Conservation (phyloP, 2,888 invertebrate genomes). For the Caenorhabditis sp. region DNA sequence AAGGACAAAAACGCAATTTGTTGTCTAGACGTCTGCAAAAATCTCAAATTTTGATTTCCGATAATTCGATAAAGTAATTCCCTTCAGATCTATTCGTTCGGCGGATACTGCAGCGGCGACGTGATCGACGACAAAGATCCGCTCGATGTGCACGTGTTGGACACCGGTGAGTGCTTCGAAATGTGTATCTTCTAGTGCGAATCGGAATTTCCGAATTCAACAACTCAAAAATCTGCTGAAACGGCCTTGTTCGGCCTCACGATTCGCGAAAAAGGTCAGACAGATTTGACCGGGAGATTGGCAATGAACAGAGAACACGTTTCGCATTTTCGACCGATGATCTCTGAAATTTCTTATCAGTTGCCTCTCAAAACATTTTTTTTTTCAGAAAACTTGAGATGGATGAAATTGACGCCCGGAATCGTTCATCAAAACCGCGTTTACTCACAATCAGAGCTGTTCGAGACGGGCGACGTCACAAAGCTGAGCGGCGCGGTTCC, state of each 20-base stretch:
- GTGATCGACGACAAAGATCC: conserved; percentile 84
- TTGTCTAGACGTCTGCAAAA: not conserved
- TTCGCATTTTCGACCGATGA: not conserved
- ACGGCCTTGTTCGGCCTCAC: not conserved
- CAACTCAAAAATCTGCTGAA: too few species aligned
- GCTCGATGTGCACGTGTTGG: conserved; percentile 90
- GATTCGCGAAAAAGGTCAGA: not conserved
- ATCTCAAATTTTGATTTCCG: too few species aligned
- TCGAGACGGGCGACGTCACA: not conserved
- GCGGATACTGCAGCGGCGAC: conserved; percentile 91
- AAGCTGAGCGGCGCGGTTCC: conserved; percentile 80
- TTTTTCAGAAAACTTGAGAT: conserved; percentile 31
- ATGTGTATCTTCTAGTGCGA: too few species aligned
- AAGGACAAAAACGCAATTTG: not conserved
- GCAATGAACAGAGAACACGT: not conserved
- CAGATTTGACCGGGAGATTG: not conserved
- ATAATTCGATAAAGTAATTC: too few species aligned
- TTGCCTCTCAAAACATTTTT: not conserved
- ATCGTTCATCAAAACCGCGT: not conserved
- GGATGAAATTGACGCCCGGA: conserved; percentile 21
- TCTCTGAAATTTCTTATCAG: not conserved
- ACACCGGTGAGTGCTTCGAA: conserved; percentile 86
- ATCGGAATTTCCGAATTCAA: too few species aligned
- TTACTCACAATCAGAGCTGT: conserved; percentile 1
- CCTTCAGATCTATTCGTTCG: conserved; percentile 88